Evolutionary conservation across 2,888 invertebrate genomes (phyloP), one percentile per base, ranked within the genome.

Genomic region (Hypsopygia costalis): DNA sequence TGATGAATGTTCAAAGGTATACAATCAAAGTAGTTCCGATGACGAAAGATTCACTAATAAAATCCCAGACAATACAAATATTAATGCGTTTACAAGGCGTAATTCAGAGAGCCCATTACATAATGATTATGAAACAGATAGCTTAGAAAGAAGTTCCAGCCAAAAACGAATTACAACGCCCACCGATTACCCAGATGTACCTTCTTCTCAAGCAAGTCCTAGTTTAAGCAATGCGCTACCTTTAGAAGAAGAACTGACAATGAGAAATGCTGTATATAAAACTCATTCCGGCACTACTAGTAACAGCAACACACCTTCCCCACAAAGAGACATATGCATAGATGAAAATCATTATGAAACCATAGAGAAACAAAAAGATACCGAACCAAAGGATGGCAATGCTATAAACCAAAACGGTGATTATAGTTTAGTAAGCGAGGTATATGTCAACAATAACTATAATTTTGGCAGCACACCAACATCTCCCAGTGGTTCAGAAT

Each of bases 231-330:
- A 91, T 1, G 94, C 94, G 0, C 70, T 95, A 40, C 95, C 95
- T 0, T 83, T 95, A 67, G 94, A 95, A 63, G 95, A 95, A 82
- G 95, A 95, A 71, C 81, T 95, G 51, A 95, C 94, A 12, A 94
- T 95, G 89, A 90, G 92, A 55, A 94, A 95, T 62, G 93, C 94
- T 1, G 91, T 95, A 1, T 93, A 94, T 48, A 92, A 93, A 69
- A 82, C 88, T 5, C 81, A 89, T 51, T 91, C 91, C 0, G 91
- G 91, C n/a, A n/a, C n/a, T n/a, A n/a, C n/a, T 16, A 91, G 90
- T 43, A 91, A 90, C 1, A 89, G 88, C 43, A 79, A 76, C 34
- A 87, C 88, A 6, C 83, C 88, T 11, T 86, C 88, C 7, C 88
- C 88, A 11, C 79, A 75, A 47, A 60, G 65, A 57, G 79, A 82